A percentile compares a stretch with the other conserved stretches of the same genome.
Evolutionary conservation across 2,797 vertebrate genomes (phyloP).

Genomic region (Gallinago nigripennis): DNA sequence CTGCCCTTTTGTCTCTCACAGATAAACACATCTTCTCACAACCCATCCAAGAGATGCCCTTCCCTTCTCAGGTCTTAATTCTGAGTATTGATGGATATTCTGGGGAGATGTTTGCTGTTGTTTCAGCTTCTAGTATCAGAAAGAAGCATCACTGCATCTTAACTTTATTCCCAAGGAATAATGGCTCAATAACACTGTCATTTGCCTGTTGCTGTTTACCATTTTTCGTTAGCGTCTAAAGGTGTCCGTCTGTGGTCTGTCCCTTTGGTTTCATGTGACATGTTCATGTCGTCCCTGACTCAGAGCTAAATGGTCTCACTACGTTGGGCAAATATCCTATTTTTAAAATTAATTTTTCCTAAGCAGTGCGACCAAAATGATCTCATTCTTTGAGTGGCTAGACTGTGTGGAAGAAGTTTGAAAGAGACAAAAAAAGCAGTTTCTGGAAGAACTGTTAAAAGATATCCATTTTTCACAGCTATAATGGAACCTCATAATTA

Average conservation of each 20-base stretch:
- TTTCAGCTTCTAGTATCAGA: not conserved
- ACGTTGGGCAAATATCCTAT: not conserved
- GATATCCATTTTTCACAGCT: not conserved
- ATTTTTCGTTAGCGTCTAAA: not conserved
- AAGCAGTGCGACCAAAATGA: not conserved
- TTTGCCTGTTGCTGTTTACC: not conserved
- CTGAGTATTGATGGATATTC: not conserved
- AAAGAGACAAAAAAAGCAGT: constrained; percentile 7
- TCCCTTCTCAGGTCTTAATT: not conserved
- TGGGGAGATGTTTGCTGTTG: not conserved
- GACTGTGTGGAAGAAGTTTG: not conserved
- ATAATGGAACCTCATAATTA: constrained; percentile 54
- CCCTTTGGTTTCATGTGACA: not conserved
- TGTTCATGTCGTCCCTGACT: not conserved
- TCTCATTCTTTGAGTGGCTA: not conserved
- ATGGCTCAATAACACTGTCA: not conserved
- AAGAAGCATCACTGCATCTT: not conserved
- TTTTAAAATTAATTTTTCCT: not conserved
- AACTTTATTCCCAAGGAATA: not conserved
- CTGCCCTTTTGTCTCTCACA: not conserved
- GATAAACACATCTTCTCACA: not conserved
- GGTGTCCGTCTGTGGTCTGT: not conserved
- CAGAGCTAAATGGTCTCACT: not conserved
- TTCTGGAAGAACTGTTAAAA: constrained; percentile 30
- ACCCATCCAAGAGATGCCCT: not conserved